Evolutionary conservation across 2,888 invertebrate species (phyloP).

Genomic region (Drosophila maculinotata): DNA sequence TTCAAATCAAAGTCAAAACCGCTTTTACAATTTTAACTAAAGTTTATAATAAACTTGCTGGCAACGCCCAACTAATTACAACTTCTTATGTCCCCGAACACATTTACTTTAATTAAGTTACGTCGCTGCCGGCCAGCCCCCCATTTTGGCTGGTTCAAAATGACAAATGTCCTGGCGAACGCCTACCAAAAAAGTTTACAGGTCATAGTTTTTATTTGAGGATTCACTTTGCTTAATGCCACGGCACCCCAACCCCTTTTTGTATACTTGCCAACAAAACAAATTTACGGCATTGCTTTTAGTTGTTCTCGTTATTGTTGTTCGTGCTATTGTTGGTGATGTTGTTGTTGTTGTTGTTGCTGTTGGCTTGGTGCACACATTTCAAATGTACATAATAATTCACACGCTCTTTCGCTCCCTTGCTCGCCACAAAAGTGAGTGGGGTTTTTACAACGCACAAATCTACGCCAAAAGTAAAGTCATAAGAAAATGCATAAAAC

Average conservation of each 20-base stretch:
- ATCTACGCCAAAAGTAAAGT: slow-evolving; percentile 80
- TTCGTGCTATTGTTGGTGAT: slow-evolving; percentile 27
- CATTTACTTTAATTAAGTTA: slow-evolving; percentile 79
- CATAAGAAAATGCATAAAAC: slow-evolving; percentile 81
- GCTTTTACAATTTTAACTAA: slow-evolving; percentile 25
- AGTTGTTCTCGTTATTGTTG: slow-evolving; percentile 61
- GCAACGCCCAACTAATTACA: slow-evolving; percentile 61
- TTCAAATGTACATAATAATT: slow-evolving; percentile 80
- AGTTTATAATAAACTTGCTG: slow-evolving; percentile 50
- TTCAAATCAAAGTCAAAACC: slow-evolving; percentile 25
- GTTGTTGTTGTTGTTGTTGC: slow-evolving; percentile 44
- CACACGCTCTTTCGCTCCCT: slow-evolving; percentile 59
- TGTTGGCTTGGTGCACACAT: slow-evolving; percentile 61
- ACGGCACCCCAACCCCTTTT: slow-evolving; percentile 22
- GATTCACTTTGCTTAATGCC: slow-evolving; percentile 46
- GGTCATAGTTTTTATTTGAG: slow-evolving; percentile 75
- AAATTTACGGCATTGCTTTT: slow-evolving; percentile 79
- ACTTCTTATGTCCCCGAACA: slow-evolving; percentile 57
- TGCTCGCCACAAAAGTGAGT: slow-evolving; percentile 35
- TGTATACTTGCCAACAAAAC: slow-evolving; percentile 63
- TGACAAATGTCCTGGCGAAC: slow-evolving; percentile 69
- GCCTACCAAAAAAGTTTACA: slow-evolving; percentile 75
- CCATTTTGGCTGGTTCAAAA: slow-evolving; percentile 43
- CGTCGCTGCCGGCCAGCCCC: slow-evolving; percentile 30
- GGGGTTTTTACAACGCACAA: slow-evolving; percentile 60